phyloP scores from a whole-genome alignment of 2,113 vertebrate species.

The Jacana jacana region DNA sequence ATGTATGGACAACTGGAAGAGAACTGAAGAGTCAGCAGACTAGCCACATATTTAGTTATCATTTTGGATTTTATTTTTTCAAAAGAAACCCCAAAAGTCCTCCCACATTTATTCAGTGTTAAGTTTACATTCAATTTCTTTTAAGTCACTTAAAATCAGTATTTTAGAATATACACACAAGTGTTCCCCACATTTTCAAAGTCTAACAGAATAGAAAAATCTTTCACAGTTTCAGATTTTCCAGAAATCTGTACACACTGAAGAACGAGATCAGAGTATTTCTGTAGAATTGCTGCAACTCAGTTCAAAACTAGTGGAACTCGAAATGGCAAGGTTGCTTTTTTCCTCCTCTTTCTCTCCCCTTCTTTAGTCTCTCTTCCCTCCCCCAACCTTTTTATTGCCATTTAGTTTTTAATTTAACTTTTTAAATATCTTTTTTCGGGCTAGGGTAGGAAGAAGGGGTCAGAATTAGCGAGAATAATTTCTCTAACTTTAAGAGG shows the following conservation, averaged over 20 bases:
- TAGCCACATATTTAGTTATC: background rate
- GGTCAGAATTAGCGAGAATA: background rate
- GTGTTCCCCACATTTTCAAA: background rate
- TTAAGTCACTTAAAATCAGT: conserved; percentile 52
- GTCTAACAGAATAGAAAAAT: background rate
- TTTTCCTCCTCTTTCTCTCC: background rate
- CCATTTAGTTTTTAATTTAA: too few species aligned
- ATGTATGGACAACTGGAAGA: background rate
- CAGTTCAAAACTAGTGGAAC: background rate
- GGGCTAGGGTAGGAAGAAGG: background rate
- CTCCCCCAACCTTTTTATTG: background rate
- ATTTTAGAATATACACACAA: conserved; percentile 41
- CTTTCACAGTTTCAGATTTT: background rate
- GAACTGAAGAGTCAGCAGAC: background rate
- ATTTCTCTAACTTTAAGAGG: background rate
- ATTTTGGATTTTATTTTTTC: conserved; percentile 29
- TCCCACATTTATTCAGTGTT: conserved; percentile 20
- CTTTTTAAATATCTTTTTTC: background rate
- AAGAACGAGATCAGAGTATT: background rate
- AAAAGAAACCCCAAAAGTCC: background rate
- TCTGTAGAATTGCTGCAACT: background rate
- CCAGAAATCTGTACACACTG: background rate
- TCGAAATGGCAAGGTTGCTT: background rate
- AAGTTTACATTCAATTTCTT: conserved; percentile 30
- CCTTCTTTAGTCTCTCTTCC: background rate